These are phyloP conservation scores for Brenthis hecate DNA, from an alignment of 2,888 invertebrate genomes.

Conservation along the genomic window DNA sequence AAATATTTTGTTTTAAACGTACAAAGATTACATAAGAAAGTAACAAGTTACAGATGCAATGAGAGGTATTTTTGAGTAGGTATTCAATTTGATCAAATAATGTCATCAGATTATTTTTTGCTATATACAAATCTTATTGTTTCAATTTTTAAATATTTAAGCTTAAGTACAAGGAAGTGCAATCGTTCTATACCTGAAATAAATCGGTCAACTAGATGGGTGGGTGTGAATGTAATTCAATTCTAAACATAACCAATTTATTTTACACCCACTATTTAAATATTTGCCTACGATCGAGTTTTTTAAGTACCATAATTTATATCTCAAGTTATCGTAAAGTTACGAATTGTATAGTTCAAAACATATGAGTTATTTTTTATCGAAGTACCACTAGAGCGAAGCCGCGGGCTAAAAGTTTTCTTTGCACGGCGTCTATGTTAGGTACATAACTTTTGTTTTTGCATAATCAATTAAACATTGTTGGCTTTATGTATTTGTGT, in stretches of 20 bases:
- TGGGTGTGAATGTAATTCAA: slow-evolving; percentile 18
- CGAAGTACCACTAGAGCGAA: too few relatives aligned
- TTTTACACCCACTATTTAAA: slow-evolving; percentile 17
- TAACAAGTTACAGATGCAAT: slow-evolving; percentile 1
- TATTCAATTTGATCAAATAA: too few relatives aligned
- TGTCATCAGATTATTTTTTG: too few relatives aligned
- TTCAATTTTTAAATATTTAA: not conserved
- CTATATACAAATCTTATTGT: too few relatives aligned
- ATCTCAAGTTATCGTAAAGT: not conserved
- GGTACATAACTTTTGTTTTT: too few relatives aligned
- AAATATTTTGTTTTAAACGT: slow-evolving; percentile 35
- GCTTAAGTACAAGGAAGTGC: not conserved
- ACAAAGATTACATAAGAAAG: slow-evolving; percentile 11
- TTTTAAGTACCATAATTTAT: slow-evolving; percentile 1
- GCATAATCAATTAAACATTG: too few relatives aligned
- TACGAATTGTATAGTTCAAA: not conserved
- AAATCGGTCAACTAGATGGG: slow-evolving; percentile 15
- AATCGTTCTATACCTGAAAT: slow-evolving; percentile 4
- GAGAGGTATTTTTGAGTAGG: too few relatives aligned
- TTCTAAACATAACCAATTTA: slow-evolving; percentile 19
- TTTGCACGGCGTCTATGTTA: too few relatives aligned
- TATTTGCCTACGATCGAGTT: slow-evolving; percentile 8
- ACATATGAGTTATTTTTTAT: not conserved
- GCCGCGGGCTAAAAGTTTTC: too few relatives aligned
- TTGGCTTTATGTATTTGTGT: too few relatives aligned